phyloP scores from a whole-genome alignment of 1,140 invertebrate species.

The Caenorhabditis brenneri region DNA sequence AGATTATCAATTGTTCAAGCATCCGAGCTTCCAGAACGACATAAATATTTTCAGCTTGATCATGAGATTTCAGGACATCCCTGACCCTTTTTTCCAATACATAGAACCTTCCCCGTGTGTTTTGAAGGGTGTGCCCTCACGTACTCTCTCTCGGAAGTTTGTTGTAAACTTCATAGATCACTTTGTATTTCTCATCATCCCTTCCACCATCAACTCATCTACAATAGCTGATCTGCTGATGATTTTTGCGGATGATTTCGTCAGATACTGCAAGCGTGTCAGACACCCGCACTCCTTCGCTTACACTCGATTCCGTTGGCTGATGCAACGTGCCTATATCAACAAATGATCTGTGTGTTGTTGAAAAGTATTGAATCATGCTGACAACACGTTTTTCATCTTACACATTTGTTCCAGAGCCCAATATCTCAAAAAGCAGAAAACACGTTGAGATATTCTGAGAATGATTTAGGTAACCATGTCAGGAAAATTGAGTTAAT shows the following conservation, averaged over 20 bases:
- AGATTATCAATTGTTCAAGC: too few relatives aligned
- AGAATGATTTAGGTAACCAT: neutral
- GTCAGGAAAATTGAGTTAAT: too few relatives aligned
- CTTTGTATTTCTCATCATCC: neutral
- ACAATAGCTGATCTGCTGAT: neutral
- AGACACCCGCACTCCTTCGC: neutral
- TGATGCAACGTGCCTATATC: slow-evolving; percentile 38
- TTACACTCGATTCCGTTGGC: neutral
- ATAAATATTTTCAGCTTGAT: too few relatives aligned
- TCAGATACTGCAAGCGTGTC: slow-evolving; percentile 38
- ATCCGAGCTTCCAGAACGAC: too few relatives aligned
- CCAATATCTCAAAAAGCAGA: too few relatives aligned
- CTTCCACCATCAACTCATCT: neutral
- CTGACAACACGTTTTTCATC: slow-evolving; percentile 37
- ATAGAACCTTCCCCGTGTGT: neutral
- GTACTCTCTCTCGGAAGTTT: neutral
- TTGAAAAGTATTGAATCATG: neutral
- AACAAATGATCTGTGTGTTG: slow-evolving; percentile 41
- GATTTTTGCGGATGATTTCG: slow-evolving; percentile 25
- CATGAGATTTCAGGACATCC: neutral
- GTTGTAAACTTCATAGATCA: slow-evolving; percentile 14
- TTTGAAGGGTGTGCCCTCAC: neutral
- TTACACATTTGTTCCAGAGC: too few relatives aligned
- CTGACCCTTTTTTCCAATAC: neutral
- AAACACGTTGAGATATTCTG: neutral